phyloP scores from a whole-genome alignment of 2,888 invertebrate species.

The Tachina grossa region DNA sequence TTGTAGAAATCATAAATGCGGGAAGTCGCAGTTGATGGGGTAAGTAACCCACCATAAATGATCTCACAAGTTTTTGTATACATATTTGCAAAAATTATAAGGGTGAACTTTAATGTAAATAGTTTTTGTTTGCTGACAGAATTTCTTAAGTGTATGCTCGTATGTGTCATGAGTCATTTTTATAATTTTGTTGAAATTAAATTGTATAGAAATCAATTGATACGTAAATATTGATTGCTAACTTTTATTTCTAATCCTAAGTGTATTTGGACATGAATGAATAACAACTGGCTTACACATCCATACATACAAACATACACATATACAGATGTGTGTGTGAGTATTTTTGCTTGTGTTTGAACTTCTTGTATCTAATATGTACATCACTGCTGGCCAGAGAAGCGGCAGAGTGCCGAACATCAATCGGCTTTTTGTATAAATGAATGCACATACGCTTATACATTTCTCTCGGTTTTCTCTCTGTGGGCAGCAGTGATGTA shows the following conservation, averaged over 20 bases:
- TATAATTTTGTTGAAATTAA: constrained; percentile 57
- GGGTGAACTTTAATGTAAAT: constrained; percentile 40
- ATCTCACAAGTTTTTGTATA: not conserved
- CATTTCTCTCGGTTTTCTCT: no score
- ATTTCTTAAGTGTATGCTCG: not conserved
- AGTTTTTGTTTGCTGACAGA: not conserved
- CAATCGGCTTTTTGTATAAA: no score
- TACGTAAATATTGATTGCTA: constrained; percentile 54
- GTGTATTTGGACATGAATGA: constrained; percentile 19
- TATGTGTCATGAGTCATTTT: constrained; percentile 54
- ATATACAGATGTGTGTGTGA: no score
- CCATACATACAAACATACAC: not conserved
- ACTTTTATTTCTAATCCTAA: constrained; percentile 19
- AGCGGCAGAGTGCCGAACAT: no score
- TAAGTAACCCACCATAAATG: constrained; percentile 28
- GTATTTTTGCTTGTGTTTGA: not conserved
- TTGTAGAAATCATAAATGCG: constrained; percentile 37
- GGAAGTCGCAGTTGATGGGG: constrained; percentile 41
- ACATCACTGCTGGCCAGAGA: no score
- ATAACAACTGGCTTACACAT: constrained; percentile 19
- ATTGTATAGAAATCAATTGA: constrained; percentile 66
- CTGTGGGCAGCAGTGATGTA: no score
- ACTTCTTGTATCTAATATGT: not conserved
- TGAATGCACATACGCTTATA: no score
- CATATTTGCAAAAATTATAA: constrained; percentile 11